Evolutionary conservation across 2,888 invertebrate genomes (phyloP).

Genomic region (Charanyca ferruginea): DNA sequence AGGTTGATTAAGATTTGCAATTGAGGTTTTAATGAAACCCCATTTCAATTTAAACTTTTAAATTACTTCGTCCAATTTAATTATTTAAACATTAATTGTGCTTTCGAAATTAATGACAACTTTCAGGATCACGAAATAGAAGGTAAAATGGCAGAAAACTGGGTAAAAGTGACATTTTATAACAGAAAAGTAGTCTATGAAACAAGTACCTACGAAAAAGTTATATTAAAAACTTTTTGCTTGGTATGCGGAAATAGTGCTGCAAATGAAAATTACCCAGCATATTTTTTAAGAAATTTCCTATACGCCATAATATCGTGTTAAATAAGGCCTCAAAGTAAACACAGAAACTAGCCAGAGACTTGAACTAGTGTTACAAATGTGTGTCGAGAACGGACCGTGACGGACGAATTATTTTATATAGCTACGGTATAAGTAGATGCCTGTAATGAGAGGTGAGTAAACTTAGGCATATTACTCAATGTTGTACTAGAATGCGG

Average conservation of each 20-base stretch:
- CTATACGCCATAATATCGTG: background rate
- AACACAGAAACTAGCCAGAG: constrained; percentile 19
- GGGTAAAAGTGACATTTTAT: no score
- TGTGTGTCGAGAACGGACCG: constrained; percentile 59
- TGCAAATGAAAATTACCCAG: background rate
- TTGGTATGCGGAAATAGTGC: background rate
- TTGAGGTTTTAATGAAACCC: constrained; percentile 25
- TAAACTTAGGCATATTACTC: constrained; percentile 56
- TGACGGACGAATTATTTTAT: constrained; percentile 61
- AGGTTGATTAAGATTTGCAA: constrained; percentile 36
- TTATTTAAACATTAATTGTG: background rate
- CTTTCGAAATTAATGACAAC: background rate
- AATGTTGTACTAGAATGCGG: constrained; percentile 56
- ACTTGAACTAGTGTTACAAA: constrained; percentile 54
- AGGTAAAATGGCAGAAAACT: background rate
- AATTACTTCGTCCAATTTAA: constrained; percentile 27
- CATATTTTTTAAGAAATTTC: constrained; percentile 9
- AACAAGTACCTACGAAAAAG: background rate
- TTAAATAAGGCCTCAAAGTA: background rate
- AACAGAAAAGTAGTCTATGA: background rate
- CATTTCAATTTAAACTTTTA: constrained; percentile 45
- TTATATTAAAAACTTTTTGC: background rate
- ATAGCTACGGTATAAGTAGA: constrained; percentile 45
- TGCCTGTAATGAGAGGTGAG: constrained; percentile 55
- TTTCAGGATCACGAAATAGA: background rate